Percentiles rank a stretch among this genome's conserved stretches.
Evolutionary conservation across 2,113 vertebrate genomes (phyloP).

Genomic region (Bubalus kerabau): DNA sequence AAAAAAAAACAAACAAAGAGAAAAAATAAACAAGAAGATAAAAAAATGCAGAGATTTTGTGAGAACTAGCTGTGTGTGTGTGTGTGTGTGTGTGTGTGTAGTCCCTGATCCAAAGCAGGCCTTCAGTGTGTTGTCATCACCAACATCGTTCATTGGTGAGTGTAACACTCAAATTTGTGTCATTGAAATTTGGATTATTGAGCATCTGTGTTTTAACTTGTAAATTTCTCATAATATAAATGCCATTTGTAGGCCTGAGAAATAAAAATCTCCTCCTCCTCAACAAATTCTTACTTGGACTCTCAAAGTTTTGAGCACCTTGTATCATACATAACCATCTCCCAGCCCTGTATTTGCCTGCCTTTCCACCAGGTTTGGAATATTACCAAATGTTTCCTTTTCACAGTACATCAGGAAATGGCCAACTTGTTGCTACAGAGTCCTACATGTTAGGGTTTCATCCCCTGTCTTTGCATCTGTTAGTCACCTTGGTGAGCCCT

Average conservation of each 20-base stretch:
- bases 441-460: neutral
- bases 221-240: neutral
- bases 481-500: slow-evolving; percentile 44
- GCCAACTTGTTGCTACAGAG: slow-evolving; percentile 32
- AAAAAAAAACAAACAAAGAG: neutral
- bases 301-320: neutral
- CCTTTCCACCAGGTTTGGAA: neutral
- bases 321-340: neutral
- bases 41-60: neutral
- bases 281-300: neutral
- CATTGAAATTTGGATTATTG: neutral
- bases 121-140: neutral
- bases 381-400: neutral
- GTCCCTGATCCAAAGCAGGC: neutral
- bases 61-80: neutral
- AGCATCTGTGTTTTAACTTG: neutral
- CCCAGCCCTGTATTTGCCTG: neutral
- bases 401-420: neutral
- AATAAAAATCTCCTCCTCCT: slow-evolving; percentile 3
- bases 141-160: neutral
- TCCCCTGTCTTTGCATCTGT: slow-evolving; percentile 40
- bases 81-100: neutral
- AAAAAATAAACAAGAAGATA: neutral
- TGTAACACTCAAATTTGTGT: neutral
- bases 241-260: neutral